phyloP scores from a whole-genome alignment of 2,113 vertebrate species.

The Ptychochromis oligacanthus region DNA sequence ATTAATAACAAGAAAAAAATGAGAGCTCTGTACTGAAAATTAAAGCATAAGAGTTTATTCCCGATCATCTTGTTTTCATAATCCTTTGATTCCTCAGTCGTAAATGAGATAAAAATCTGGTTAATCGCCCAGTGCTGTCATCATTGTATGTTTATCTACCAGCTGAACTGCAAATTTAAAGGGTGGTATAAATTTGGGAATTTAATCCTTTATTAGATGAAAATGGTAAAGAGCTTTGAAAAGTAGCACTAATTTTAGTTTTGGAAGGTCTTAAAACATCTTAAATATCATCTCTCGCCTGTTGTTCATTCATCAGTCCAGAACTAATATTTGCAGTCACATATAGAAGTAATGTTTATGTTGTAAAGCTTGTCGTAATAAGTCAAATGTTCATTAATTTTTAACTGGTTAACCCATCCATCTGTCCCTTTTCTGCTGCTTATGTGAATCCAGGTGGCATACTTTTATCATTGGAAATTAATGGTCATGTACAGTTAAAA shows the following conservation, averaged over 20 bases:
- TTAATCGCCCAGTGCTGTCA: accelerated
- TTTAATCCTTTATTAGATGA: background rate
- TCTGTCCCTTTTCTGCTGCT: no score
- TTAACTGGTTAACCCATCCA: no score
- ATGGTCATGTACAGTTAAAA: no score
- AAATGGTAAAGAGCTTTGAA: background rate
- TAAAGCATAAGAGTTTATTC: no score
- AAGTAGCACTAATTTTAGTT: background rate
- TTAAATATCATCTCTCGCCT: background rate
- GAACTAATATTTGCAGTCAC: background rate
- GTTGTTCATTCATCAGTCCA: background rate
- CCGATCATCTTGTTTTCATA: no score
- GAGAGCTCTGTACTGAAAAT: no score
- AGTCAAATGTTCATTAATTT: no score
- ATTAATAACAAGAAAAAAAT: no score
- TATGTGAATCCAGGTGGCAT: no score
- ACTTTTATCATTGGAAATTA: no score
- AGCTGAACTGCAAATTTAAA: background rate
- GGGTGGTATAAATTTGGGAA: accelerated
- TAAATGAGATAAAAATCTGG: background rate
- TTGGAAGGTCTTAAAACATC: background rate
- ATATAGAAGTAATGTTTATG: background rate
- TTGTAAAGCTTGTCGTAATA: background rate
- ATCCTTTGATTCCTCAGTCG: accelerated
- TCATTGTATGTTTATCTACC: background rate